Evolutionary conservation across 2,888 invertebrate species (phyloP).

Genomic region (Cynaeus angustus): DNA sequence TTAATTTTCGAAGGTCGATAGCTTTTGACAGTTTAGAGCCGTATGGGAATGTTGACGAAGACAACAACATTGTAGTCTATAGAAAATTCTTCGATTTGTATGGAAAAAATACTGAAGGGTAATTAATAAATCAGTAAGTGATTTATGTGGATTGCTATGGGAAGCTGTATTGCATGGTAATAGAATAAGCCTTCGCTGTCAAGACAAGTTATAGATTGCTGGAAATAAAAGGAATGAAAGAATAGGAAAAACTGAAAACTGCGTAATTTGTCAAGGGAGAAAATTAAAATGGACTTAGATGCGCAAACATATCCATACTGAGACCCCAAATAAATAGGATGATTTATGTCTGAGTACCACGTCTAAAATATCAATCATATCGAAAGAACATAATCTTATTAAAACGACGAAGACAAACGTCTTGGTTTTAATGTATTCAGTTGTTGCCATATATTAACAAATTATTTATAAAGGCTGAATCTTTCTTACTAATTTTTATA

Average conservation of each 20-base stretch:
- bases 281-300: not conserved
- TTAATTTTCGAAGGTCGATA: constrained; percentile 55
- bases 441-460: too few relatives aligned
- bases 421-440: too few relatives aligned
- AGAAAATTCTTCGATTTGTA: constrained; percentile 46
- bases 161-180: constrained; percentile 20
- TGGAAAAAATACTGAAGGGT: constrained; percentile 26
- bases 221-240: constrained; percentile 4
- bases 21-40: constrained; percentile 51
- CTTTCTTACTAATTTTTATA: too few relatives aligned
- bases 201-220: constrained; percentile 13
- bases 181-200: constrained; percentile 22
- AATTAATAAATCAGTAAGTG: constrained; percentile 58
- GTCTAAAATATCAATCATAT: too few relatives aligned
- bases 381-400: too few relatives aligned
- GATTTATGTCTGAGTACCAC: too few relatives aligned
- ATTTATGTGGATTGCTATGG: constrained; percentile 53
- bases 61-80: constrained; percentile 4
- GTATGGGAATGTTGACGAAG: constrained; percentile 13
- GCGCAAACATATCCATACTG: too few relatives aligned
- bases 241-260: not conserved
- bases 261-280: not conserved
- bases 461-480: too few relatives aligned
- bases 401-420: too few relatives aligned
- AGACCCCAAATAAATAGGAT: too few relatives aligned